A percentile compares a stretch with the other conserved stretches of the same genome.
Conservation (phyloP, 2,888 invertebrate species). For the Balanococcus diminutus region DNA sequence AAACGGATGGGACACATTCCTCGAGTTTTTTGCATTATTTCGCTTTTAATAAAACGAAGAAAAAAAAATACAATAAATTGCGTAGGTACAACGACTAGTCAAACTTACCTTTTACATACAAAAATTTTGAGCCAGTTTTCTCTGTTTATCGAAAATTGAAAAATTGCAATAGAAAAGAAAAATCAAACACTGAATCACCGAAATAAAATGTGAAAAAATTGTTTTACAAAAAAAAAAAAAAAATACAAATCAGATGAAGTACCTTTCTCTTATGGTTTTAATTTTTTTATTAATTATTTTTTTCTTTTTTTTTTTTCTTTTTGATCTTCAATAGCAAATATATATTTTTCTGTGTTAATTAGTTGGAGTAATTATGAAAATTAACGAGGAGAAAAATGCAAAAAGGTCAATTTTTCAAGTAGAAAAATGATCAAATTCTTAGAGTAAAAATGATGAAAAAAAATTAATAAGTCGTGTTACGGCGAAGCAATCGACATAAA, state of each 20-base stretch:
- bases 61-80: not conserved
- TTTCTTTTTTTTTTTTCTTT: constrained; percentile 41
- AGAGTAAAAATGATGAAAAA: too few relatives aligned
- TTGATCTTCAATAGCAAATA: constrained; percentile 41
- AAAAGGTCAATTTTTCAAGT: too few relatives aligned
- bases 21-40: constrained; percentile 55
- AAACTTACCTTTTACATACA: constrained; percentile 50
- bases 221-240: constrained; percentile 36
- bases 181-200: constrained; percentile 42
- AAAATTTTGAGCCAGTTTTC: constrained; percentile 31
- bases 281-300: constrained; percentile 41
- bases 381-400: not conserved
- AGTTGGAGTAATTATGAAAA: too few relatives aligned
- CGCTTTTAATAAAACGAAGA: not conserved
- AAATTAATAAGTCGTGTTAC: too few relatives aligned
- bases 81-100: constrained; percentile 3
- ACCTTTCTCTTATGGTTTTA: constrained; percentile 58
- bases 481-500: too few relatives aligned
- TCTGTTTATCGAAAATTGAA: constrained; percentile 56
- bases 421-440: too few relatives aligned
- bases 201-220: constrained; percentile 38
- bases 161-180: constrained; percentile 57
- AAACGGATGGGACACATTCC: constrained; percentile 60
- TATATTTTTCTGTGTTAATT: constrained; percentile 29
- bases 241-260: constrained; percentile 58